These are phyloP conservation scores for Xestia c-nigrum DNA, from an alignment of 2,888 invertebrate genomes.

Conservation along the genomic window DNA sequence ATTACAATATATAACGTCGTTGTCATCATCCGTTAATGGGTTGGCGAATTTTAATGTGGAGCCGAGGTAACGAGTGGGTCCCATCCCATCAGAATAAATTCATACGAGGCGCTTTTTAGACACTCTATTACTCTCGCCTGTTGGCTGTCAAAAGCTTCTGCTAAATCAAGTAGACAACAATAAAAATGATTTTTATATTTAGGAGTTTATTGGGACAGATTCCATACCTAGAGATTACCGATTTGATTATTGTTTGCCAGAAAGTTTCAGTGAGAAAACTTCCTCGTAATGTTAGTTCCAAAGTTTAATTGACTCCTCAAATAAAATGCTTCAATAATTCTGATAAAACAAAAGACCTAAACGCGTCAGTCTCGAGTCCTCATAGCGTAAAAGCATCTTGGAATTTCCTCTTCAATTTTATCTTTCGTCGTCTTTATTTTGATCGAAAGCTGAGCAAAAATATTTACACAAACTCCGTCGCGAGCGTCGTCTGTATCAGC, in stretches of 20 bases:
- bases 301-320: slow-evolving; percentile 53
- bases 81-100: slow-evolving; percentile 65
- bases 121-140: slow-evolving; percentile 50
- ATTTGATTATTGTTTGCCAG: slow-evolving; percentile 42
- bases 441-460: slow-evolving; percentile 50
- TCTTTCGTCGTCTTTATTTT: slow-evolving; percentile 50
- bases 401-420: slow-evolving; percentile 45
- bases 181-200: slow-evolving; percentile 2
- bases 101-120: slow-evolving; percentile 59
- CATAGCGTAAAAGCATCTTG: slow-evolving; percentile 41
- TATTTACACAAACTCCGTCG: slow-evolving; percentile 41
- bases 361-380: slow-evolving; percentile 19
- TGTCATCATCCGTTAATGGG: slow-evolving; percentile 69
- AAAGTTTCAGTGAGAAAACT: slow-evolving; percentile 33
- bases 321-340: slow-evolving; percentile 57
- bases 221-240: slow-evolving; percentile 14
- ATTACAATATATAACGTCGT: slow-evolving; percentile 60
- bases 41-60: slow-evolving; percentile 72
- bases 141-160: slow-evolving; percentile 39
- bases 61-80: slow-evolving; percentile 53
- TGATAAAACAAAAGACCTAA: slow-evolving; percentile 52
- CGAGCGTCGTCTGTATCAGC: slow-evolving; percentile 44
- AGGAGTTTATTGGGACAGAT: neutral
- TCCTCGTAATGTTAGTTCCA: slow-evolving; percentile 14
- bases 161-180: slow-evolving; percentile 38